Conservation (phyloP, 1,140 invertebrate genomes). For the fruit fly (Drosophila melanogaster) region Release_6_plus_ISO1_MT NC_004354.4:11468001-11468500, state of each 20-base stretch:
- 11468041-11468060: conserved; percentile 36
- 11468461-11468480: too few relatives aligned
- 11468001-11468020: too few relatives aligned
- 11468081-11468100: conserved; percentile 11
- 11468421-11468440: too few relatives aligned
- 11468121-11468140: not conserved
- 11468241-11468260: conserved; percentile 10
- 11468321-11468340: conserved; percentile 2
- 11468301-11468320: conserved; percentile 1
- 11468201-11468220: not conserved
- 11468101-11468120: conserved; percentile 7
- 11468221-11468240: not conserved
- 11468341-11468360: conserved; percentile 13
- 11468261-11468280: conserved; percentile 27
- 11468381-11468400: not conserved
- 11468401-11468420: too few relatives aligned
- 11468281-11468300: conserved; percentile 3
- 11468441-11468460: too few relatives aligned
- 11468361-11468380: conserved; percentile 9
- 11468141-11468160: conserved; percentile 25
- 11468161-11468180: conserved; percentile 22
- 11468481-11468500: not conserved
- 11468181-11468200: not conserved
- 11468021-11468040: conserved; percentile 39
- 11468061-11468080: conserved; percentile 17